phyloP scores from a whole-genome alignment of 2,888 invertebrate genomes.

The Eilema depressum region DNA sequence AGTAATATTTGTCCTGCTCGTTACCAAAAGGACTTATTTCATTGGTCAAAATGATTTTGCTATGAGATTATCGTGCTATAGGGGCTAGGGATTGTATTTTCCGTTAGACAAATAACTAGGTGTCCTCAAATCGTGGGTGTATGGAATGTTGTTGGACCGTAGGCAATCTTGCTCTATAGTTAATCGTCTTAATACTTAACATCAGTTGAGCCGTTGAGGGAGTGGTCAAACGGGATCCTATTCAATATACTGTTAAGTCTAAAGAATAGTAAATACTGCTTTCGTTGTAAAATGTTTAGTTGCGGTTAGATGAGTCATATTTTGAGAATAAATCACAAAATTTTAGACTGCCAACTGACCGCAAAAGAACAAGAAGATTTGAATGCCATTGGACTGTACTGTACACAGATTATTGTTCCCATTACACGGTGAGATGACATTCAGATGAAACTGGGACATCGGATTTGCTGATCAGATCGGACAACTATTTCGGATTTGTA shows the following conservation, averaged over 20 bases:
- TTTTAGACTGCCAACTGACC: background rate
- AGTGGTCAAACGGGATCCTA: background rate
- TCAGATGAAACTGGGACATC: too few relatives aligned
- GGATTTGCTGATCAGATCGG: too few relatives aligned
- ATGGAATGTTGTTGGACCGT: constrained; percentile 1
- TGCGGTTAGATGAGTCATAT: background rate
- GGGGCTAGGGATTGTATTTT: background rate
- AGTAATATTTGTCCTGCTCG: background rate
- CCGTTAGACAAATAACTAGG: background rate
- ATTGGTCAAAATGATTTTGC: background rate
- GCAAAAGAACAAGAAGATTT: background rate
- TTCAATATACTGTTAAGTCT: background rate
- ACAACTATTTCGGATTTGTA: too few relatives aligned
- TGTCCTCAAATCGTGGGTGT: constrained; percentile 1
- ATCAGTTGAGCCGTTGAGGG: background rate
- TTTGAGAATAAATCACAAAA: background rate
- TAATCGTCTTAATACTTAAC: background rate
- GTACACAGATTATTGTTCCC: background rate
- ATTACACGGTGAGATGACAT: too few relatives aligned
- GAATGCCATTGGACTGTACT: background rate
- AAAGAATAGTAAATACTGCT: background rate
- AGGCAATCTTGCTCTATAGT: constrained; percentile 1
- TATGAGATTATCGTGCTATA: background rate
- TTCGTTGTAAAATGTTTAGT: background rate
- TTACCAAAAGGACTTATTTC: background rate